Evolutionary conservation across 2,888 invertebrate genomes (phyloP).

Genomic region (Seira sanloemensis): DNA sequence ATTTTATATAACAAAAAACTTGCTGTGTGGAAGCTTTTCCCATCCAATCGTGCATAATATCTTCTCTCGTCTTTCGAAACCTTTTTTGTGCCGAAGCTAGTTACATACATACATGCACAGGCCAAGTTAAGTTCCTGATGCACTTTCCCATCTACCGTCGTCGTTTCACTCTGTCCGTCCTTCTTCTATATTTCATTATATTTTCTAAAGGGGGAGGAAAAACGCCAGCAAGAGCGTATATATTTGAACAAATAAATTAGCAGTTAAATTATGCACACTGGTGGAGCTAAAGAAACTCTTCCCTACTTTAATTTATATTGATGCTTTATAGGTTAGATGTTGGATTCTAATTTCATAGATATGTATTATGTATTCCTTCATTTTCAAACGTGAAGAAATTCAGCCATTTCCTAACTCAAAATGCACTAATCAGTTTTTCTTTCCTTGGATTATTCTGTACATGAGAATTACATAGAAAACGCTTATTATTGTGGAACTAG

Average conservation of each 20-base stretch:
- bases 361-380: no score
- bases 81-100: slow-evolving; percentile 37
- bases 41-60: slow-evolving; percentile 60
- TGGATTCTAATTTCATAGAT: no score
- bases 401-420: no score
- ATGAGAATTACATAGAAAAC: no score
- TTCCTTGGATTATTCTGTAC: no score
- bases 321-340: no score
- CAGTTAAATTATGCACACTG: slow-evolving; percentile 63
- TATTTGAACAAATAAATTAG: slow-evolving; percentile 59
- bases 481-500: no score
- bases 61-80: not conserved
- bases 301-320: no score
- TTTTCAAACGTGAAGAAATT: no score
- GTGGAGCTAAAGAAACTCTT: no score
- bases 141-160: not conserved
- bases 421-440: no score
- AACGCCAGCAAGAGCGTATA: slow-evolving; percentile 36
- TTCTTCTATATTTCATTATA: not conserved
- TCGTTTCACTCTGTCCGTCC: not conserved
- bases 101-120: no score
- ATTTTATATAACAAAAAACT: not conserved
- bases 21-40: slow-evolving; percentile 32
- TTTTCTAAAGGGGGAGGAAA: slow-evolving; percentile 51
- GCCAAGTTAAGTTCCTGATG: not conserved